Evolutionary conservation across 2,797 vertebrate species (phyloP).

Genomic region (Sphenodon punctatus): DNA sequence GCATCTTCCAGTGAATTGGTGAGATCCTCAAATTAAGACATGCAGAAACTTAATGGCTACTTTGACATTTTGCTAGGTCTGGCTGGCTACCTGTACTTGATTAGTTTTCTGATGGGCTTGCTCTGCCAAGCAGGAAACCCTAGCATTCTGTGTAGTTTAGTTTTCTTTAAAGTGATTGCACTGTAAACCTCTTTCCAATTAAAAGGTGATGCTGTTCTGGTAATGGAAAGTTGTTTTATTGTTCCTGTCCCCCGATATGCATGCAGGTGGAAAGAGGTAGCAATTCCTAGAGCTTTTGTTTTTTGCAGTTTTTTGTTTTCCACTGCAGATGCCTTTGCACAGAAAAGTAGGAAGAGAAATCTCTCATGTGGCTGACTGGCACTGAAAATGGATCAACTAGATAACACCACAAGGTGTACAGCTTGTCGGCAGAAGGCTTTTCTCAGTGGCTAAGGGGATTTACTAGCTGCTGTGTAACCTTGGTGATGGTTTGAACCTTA

Average conservation of each 20-base stretch:
- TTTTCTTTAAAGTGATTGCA: conserved; percentile 31
- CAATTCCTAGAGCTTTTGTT: conserved; percentile 8
- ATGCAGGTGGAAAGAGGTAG: conserved; percentile 11
- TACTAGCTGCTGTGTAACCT: neutral
- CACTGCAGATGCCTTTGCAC: conserved; percentile 41
- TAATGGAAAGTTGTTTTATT: conserved; percentile 67
- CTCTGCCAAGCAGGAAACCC: conserved; percentile 41
- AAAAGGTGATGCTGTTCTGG: conserved; percentile 50
- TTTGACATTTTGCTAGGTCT: conserved; percentile 64
- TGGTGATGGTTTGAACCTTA: neutral
- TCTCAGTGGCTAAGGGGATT: neutral
- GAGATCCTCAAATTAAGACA: conserved; percentile 57
- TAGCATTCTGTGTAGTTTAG: neutral
- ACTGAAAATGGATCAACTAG: neutral
- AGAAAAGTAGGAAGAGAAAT: conserved; percentile 5
- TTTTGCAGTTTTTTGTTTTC: conserved; percentile 45
- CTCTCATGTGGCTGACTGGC: conserved; percentile 26
- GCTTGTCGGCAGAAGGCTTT: neutral
- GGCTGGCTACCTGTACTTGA: conserved; percentile 56
- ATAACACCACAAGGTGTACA: conserved; percentile 34
- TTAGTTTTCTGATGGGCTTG: conserved; percentile 46
- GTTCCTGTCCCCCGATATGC: conserved; percentile 26
- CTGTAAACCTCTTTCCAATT: conserved; percentile 59
- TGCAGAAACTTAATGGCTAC: conserved; percentile 49
- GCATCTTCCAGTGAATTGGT: conserved; percentile 13